Conservation (phyloP, 2,113 vertebrate genomes). For the Psilopogon haemacephalus region DNA sequence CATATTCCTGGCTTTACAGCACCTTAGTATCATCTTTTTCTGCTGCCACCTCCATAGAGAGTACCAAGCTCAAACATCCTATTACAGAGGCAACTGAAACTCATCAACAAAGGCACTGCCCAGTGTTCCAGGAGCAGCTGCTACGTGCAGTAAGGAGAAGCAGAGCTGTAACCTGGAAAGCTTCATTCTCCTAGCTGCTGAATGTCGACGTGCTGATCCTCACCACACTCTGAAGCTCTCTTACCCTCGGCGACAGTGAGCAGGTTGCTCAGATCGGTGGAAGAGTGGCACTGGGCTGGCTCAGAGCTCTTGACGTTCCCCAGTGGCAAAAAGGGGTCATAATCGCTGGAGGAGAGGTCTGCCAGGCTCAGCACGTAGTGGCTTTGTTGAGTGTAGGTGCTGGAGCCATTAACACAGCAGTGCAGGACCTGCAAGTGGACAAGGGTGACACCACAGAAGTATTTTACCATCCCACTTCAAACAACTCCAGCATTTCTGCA, state of each 20-base stretch:
- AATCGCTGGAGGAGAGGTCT: slow-evolving; percentile 86
- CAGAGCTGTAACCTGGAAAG: neutral
- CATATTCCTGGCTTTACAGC: neutral
- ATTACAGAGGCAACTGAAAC: neutral
- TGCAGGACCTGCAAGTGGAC: slow-evolving; percentile 86
- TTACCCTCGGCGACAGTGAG: slow-evolving; percentile 95
- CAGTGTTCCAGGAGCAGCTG: neutral
- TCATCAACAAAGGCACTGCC: neutral
- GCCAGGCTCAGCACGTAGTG: slow-evolving; percentile 91
- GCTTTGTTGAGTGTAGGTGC: slow-evolving; percentile 91
- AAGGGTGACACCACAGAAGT: neutral
- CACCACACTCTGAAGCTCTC: neutral
- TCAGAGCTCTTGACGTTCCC: slow-evolving; percentile 86
- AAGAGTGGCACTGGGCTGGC: slow-evolving; percentile 75
- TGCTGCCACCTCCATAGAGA: neutral
- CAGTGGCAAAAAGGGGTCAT: slow-evolving; percentile 89
- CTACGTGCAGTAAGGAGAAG: fast-evolving
- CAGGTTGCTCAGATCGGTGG: slow-evolving; percentile 85
- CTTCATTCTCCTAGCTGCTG: neutral
- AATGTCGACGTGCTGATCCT: neutral
- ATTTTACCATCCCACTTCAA: neutral
- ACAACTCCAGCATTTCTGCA: neutral
- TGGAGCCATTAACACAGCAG: slow-evolving; percentile 93
- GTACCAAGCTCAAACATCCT: neutral
- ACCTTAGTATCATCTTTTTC: neutral